phyloP scores from a whole-genome alignment of 2,888 invertebrate species.

The Lymantria monacha region DNA sequence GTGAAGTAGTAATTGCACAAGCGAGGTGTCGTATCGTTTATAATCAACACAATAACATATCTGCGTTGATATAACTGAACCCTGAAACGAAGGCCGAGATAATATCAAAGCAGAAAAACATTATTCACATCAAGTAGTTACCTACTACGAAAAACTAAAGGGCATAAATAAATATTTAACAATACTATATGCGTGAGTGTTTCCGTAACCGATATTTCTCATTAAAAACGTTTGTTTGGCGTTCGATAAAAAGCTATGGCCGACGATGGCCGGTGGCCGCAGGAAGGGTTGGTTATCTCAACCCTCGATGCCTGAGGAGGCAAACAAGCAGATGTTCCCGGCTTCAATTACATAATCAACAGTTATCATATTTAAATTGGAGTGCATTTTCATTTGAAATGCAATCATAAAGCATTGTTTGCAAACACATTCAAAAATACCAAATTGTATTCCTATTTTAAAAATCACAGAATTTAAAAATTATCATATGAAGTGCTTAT shows the following conservation, averaged over 20 bases:
- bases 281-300: slow-evolving; percentile 63
- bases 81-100: slow-evolving; percentile 31
- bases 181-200: slow-evolving; percentile 68
- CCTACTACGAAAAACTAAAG: slow-evolving; percentile 40
- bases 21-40: slow-evolving; percentile 4
- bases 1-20: slow-evolving; percentile 7
- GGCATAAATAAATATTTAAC: slow-evolving; percentile 63
- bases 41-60: slow-evolving; percentile 13
- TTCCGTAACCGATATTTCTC: slow-evolving; percentile 80
- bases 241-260: slow-evolving; percentile 70
- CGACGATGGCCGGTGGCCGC: slow-evolving; percentile 65
- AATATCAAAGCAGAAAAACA: slow-evolving; percentile 31
- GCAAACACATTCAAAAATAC: slow-evolving; percentile 15
- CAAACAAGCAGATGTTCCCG: slow-evolving; percentile 74
- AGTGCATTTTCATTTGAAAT: slow-evolving; percentile 45
- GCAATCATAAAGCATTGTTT: slow-evolving; percentile 18
- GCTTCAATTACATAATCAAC: slow-evolving; percentile 77
- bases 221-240: slow-evolving; percentile 70
- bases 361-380: slow-evolving; percentile 73
- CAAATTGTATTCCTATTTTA: too few species aligned
- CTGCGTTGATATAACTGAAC: slow-evolving; percentile 24
- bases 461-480: too few species aligned
- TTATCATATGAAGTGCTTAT: too few species aligned
- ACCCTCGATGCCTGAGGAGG: slow-evolving; percentile 50
- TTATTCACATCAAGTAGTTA: slow-evolving; percentile 23